Evolutionary conservation across 2,888 invertebrate species (phyloP).

Genomic region (Metallyticus violacea): DNA sequence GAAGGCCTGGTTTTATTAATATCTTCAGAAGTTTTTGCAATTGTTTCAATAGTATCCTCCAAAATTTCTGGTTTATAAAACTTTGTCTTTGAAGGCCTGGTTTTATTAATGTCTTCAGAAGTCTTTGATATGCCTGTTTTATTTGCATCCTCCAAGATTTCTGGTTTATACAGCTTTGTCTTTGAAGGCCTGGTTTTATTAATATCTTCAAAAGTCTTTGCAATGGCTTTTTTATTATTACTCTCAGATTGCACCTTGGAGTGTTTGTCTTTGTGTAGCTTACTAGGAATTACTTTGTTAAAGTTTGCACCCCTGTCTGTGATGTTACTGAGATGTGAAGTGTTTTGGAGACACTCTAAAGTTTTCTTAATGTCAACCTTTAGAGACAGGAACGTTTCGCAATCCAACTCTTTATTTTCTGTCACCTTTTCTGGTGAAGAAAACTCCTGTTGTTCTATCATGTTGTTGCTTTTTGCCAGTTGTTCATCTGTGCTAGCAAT

Average conservation of each 20-base stretch:
- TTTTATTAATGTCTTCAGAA: not conserved
- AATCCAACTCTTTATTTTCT: not conserved
- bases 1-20: not conserved
- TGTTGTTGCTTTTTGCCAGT: not conserved
- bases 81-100: not conserved
- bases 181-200: not conserved
- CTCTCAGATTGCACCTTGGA: no score
- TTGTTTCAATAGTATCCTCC: no score
- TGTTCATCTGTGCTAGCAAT: no score
- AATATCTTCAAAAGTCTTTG: not conserved
- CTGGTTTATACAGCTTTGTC: not conserved
- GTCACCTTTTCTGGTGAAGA: not conserved
- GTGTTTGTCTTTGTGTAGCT: not conserved
- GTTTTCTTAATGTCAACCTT: not conserved
- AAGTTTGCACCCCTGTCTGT: not conserved
- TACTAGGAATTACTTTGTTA: not conserved
- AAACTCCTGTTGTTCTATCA: not conserved
- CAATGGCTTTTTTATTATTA: no score
- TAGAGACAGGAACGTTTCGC: not conserved
- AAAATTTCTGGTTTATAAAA: not conserved
- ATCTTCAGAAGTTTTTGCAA: no score
- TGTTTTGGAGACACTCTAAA: not conserved
- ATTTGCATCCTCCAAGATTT: not conserved
- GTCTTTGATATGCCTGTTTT: no score
- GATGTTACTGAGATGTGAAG: not conserved